Conservation (phyloP, 2,888 invertebrate species). For the Penaeus monodon region DNA sequence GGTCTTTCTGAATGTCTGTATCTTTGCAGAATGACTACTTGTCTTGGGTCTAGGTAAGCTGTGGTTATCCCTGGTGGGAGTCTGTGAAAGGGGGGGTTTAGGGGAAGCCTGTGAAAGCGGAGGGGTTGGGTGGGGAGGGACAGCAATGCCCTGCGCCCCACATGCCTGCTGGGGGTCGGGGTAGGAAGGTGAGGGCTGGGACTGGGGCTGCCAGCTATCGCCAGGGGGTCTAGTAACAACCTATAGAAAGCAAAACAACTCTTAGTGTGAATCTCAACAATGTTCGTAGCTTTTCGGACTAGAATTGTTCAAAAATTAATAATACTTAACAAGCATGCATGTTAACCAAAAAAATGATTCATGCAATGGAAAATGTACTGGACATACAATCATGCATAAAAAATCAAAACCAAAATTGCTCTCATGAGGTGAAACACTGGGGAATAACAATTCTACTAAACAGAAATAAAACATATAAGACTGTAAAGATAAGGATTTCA, state of each 20-base stretch:
- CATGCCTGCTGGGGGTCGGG: slow-evolving; percentile 41
- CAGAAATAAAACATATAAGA: not conserved
- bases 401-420: slow-evolving; percentile 9
- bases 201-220: slow-evolving; percentile 60
- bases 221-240: slow-evolving; percentile 61
- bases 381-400: slow-evolving; percentile 41
- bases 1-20: not conserved
- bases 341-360: slow-evolving; percentile 30
- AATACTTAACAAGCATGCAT: slow-evolving; percentile 34
- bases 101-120: slow-evolving; percentile 9
- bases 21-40: too few relatives aligned
- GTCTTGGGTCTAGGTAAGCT: too few relatives aligned
- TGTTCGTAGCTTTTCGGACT: slow-evolving; percentile 33
- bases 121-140: slow-evolving; percentile 27
- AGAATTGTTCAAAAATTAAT: slow-evolving; percentile 17
- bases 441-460: not conserved
- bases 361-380: slow-evolving; percentile 32
- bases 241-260: slow-evolving; percentile 61
- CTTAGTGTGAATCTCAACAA: slow-evolving; percentile 55
- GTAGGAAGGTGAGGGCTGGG: slow-evolving; percentile 58
- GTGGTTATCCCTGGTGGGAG: too few relatives aligned
- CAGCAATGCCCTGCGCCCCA: slow-evolving; percentile 21
- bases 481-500: slow-evolving; percentile 4
- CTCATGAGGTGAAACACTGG: too few relatives aligned
- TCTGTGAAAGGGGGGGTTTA: not conserved